Evolutionary conservation across 2,888 invertebrate genomes (phyloP), one percentile per base, ranked within the genome.

Genomic region (Ditula angustiorana): DNA sequence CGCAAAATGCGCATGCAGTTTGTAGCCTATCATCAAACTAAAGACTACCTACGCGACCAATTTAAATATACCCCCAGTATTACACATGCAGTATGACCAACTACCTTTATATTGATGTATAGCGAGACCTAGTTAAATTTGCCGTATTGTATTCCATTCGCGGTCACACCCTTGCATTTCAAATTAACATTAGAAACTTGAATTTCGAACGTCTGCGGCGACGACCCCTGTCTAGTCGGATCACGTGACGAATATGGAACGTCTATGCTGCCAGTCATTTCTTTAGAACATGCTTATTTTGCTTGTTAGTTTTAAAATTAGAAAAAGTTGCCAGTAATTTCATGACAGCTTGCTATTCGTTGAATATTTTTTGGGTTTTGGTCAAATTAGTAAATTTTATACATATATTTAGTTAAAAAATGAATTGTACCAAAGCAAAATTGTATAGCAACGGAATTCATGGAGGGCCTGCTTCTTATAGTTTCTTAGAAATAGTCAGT

Each of bases 131-230:
- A 46, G 68, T 71, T 71, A 72, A 66, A 67, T 60, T 69, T 68
- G 72, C 71, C 71, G 68, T 66, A 61, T 61, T 66, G 66, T 66
- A 62, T 62, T 62, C 47, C 30, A 57, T 61, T 64, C 60, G 79
- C 79, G 76, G 80, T 80, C 81, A 80, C 84, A 80, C 82, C 84
- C 86, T 81, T 85, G 82, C 83, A 84, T 86, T 86, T 82, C 78
- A 81, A 85, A 86, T 83, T 76, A 65, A 65, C 65, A 56, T 68
- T 53, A 53, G 76, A 70, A 81, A 84, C 77, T 84, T 79, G 80
- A 71, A 76, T 68, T 74, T 71, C 71, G 78, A 81, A 81, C 76
- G 79, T 82, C 82, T 83, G 85, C 81, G 81, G 82, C 78, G 71
- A 76, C 77, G 75, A 81, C 79, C 81, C 74, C 72, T 71, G 80